These are phyloP conservation scores for Azorinus chamasolen DNA, from an alignment of 2,888 invertebrate species.

Conservation along the genomic window DNA sequence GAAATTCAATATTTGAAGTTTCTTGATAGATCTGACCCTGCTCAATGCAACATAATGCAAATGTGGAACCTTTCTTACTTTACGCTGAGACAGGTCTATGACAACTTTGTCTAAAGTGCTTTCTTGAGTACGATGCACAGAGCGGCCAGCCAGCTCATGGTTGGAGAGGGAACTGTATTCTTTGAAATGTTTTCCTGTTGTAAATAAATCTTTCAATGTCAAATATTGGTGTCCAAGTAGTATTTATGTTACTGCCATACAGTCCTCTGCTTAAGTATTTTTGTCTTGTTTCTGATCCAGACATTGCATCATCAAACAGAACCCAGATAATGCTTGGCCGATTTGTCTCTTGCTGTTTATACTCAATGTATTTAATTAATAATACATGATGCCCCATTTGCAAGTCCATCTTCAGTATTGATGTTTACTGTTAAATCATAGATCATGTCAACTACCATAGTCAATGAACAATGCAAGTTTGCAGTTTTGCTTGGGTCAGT, in stretches of 20 bases:
- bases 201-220: slow-evolving; percentile 32
- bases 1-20: slow-evolving; percentile 21
- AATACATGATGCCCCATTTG: slow-evolving; percentile 46
- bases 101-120: slow-evolving; percentile 38
- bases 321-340: slow-evolving; percentile 60
- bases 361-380: slow-evolving; percentile 39
- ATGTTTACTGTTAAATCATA: slow-evolving; percentile 53
- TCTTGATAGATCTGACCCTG: slow-evolving; percentile 29
- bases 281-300: slow-evolving; percentile 25
- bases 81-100: slow-evolving; percentile 48
- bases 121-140: slow-evolving; percentile 42
- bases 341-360: slow-evolving; percentile 25
- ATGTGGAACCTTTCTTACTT: slow-evolving; percentile 26
- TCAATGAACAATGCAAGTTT: slow-evolving; percentile 22
- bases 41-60: slow-evolving; percentile 49
- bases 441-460: slow-evolving; percentile 47
- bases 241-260: slow-evolving; percentile 30
- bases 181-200: slow-evolving; percentile 14
- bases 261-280: slow-evolving; percentile 39
- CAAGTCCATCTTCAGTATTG: slow-evolving; percentile 51
- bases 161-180: slow-evolving; percentile 44
- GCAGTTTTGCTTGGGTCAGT: slow-evolving; percentile 21
- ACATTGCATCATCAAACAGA: slow-evolving; percentile 33
- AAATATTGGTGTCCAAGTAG: slow-evolving; percentile 52
- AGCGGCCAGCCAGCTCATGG: slow-evolving; percentile 33